phyloP scores from a whole-genome alignment of 2,113 vertebrate species.

The Caloenas nicobarica region DNA sequence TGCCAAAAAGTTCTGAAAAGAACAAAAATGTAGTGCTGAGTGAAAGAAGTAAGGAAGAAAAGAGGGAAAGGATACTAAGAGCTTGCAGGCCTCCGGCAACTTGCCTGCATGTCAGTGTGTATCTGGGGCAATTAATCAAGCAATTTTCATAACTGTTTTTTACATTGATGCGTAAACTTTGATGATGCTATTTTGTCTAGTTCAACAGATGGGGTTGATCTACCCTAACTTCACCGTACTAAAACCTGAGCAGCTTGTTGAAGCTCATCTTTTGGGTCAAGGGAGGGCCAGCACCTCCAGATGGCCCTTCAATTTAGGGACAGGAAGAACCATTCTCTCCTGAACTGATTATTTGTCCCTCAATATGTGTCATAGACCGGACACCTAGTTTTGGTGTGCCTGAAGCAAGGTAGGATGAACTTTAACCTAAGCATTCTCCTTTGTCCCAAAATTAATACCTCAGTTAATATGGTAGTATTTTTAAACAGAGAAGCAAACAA shows the following conservation, averaged over 20 bases:
- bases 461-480: neutral
- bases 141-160: neutral
- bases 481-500: neutral
- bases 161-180: neutral
- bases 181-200: neutral
- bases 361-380: neutral
- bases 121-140: neutral
- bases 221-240: neutral
- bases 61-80: neutral
- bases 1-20: conserved; percentile 15
- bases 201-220: neutral
- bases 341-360: neutral
- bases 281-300: neutral
- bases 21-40: neutral
- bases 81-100: neutral
- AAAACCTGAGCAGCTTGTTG: neutral
- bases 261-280: neutral
- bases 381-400: neutral
- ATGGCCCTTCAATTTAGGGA: rapidly evolving
- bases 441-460: rapidly evolving
- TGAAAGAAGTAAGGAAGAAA: neutral
- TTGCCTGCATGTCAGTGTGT: neutral
- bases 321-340: neutral
- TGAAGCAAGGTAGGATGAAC: neutral
- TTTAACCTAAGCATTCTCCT: neutral